Evolutionary conservation across 2,113 vertebrate species (phyloP), one percentile per base, ranked within the genome.

Genomic region (Shinisaurus crocodilurus): DNA sequence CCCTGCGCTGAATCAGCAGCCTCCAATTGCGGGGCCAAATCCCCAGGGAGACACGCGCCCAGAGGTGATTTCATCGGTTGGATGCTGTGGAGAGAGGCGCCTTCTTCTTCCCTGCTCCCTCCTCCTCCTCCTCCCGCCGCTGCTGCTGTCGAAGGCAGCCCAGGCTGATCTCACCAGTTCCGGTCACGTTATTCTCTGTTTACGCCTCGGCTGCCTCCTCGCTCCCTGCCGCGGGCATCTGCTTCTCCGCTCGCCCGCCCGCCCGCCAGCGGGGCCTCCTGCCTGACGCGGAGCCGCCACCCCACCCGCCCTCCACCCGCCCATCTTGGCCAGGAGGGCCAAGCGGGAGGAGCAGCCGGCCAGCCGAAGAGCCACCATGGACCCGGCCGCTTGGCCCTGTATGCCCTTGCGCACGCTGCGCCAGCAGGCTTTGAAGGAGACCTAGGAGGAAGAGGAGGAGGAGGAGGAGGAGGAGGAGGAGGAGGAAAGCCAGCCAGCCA

Each of bases 151-250:
- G 5, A 40, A 85, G 48, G 67, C 54, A 91, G 50, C 92, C 93
- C 86, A 85, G 81, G 79, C 92, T 75, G 94, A 92, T 92, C 91
- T 96, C 96, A 94, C 94, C 96, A 97, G 97, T 96, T 97, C 97
- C 97, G 97, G 96, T 97, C 97, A 97, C 97, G 95, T 87, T 87
- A 43, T 67, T 43, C 57, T 87, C 16, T 88, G 96, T 97, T 97
- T 96, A 97, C 96, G 96, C 95, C 95, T 89, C 79, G 91, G 89
- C 92, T 90, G 75, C 23, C 20, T 18, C 74, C 23, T n/a, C 50
- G 48, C 88, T 90, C 5, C 85, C 89, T 81, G 82, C 91, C 83
- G 32, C 5, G 37, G 48, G 65, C 12, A 80, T 70, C 92, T 90
- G 93, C 91, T 85, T 92, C 69, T 87, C 89, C 94, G 91, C 90